phyloP scores from a whole-genome alignment of 2,797 vertebrate genomes.

The Liparis tanakae region DNA sequence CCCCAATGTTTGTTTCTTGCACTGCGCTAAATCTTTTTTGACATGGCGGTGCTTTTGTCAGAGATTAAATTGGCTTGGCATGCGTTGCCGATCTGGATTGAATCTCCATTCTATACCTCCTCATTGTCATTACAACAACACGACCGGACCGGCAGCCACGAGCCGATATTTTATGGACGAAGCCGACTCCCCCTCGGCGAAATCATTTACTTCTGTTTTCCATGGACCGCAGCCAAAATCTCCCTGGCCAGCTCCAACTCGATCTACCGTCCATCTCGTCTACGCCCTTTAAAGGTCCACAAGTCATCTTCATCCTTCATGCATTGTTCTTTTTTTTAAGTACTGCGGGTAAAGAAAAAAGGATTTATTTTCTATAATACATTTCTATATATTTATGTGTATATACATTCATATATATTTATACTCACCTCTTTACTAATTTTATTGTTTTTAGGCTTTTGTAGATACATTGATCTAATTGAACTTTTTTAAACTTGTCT shows the following conservation, averaged over 20 bases:
- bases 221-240: slow-evolving; percentile 32
- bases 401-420: too few relatives aligned
- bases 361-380: neutral
- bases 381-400: neutral
- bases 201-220: slow-evolving; percentile 49
- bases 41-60: neutral
- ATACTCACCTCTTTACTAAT: neutral
- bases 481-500: too few relatives aligned
- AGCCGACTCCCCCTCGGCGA: slow-evolving; percentile 15
- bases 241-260: slow-evolving; percentile 13
- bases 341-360: slow-evolving; percentile 1
- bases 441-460: too few relatives aligned
- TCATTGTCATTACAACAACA: slow-evolving; percentile 31
- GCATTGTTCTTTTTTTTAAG: slow-evolving; percentile 1
- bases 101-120: neutral
- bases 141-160: neutral
- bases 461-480: neutral
- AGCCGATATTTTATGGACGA: slow-evolving; percentile 59
- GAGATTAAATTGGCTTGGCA: neutral
- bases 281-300: slow-evolving; percentile 5
- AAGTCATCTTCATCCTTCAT: slow-evolving; percentile 1
- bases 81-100: neutral
- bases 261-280: slow-evolving; percentile 31
- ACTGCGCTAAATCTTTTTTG: neutral
- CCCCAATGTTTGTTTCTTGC: neutral